These are phyloP conservation scores for Ceyx melanurus DNA, from an alignment of 2,113 vertebrate genomes.

Conservation along the genomic window DNA sequence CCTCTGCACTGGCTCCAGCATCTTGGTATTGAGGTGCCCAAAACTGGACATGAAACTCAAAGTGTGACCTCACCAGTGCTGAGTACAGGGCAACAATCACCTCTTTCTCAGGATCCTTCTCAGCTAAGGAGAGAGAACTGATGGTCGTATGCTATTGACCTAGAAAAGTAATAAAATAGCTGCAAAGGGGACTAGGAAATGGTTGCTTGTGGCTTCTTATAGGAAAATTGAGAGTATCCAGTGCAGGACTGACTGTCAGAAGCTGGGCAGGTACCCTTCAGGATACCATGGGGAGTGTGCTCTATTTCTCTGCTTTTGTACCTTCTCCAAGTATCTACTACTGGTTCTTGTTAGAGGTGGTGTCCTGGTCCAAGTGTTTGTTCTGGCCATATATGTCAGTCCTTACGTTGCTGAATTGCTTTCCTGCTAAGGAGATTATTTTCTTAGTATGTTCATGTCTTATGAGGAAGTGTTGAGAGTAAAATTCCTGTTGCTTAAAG, in stretches of 20 bases:
- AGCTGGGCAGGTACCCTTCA: background rate
- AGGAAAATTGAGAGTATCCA: background rate
- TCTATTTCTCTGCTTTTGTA: background rate
- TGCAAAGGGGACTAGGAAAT: background rate
- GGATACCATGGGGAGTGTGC: fast-evolving
- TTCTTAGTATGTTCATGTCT: background rate
- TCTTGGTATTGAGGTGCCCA: too few species aligned
- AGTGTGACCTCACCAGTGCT: too few species aligned
- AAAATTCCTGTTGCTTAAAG: background rate
- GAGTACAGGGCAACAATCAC: too few species aligned
- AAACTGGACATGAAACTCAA: too few species aligned
- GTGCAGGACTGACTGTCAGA: background rate
- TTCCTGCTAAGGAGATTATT: background rate
- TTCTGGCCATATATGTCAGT: background rate
- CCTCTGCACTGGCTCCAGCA: too few species aligned
- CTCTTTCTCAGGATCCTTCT: background rate
- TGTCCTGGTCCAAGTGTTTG: background rate
- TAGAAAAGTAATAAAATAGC: background rate
- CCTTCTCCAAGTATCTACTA: background rate
- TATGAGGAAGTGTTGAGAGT: background rate
- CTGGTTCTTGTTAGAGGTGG: background rate
- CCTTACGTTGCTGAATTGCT: background rate
- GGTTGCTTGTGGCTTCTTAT: background rate
- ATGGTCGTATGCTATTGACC: background rate
- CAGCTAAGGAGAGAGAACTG: background rate